Percentiles rank a stretch among this genome's conserved stretches.
These are phyloP conservation scores for Cacajao melanocephalus DNA, from an alignment of 2,797 vertebrate genomes.

Conservation along the genomic window DNA sequence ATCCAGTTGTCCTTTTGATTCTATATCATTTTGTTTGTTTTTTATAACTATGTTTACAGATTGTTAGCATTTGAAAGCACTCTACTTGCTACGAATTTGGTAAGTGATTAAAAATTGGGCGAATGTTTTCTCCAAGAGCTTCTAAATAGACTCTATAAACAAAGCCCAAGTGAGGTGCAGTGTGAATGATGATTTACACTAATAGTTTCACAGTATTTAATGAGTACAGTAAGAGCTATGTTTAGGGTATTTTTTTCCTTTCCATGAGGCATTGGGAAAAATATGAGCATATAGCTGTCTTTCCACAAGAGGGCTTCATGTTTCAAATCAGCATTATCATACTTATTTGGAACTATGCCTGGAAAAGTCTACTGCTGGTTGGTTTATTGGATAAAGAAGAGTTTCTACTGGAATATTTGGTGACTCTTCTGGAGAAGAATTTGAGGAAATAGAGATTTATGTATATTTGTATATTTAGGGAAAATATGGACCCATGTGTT, in stretches of 20 bases:
- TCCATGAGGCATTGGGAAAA: constrained; percentile 1
- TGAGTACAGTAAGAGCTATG: neutral
- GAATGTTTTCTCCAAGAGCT: constrained; percentile 50
- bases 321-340: constrained; percentile 67
- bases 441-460: neutral
- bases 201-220: constrained; percentile 34
- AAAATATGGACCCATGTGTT: neutral
- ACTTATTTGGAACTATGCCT: constrained; percentile 42
- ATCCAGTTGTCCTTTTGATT: constrained; percentile 36
- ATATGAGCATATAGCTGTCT: constrained; percentile 20
- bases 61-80: constrained; percentile 57
- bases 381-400: constrained; percentile 47
- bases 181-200: neutral
- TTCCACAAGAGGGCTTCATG: constrained; percentile 78
- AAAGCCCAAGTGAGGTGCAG: constrained; percentile 31
- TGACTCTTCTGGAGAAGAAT: constrained; percentile 9
- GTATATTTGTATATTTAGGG: neutral
- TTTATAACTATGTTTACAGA: constrained; percentile 52
- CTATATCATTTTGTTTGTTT: constrained; percentile 50
- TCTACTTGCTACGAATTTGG: constrained; percentile 32
- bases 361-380: constrained; percentile 56
- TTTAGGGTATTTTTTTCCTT: neutral
- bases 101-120: constrained; percentile 62
- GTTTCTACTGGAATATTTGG: constrained; percentile 31
- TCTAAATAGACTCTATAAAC: constrained; percentile 29